Evolutionary conservation across 2,797 vertebrate species (phyloP).

Genomic region (Lemur catta): DNA sequence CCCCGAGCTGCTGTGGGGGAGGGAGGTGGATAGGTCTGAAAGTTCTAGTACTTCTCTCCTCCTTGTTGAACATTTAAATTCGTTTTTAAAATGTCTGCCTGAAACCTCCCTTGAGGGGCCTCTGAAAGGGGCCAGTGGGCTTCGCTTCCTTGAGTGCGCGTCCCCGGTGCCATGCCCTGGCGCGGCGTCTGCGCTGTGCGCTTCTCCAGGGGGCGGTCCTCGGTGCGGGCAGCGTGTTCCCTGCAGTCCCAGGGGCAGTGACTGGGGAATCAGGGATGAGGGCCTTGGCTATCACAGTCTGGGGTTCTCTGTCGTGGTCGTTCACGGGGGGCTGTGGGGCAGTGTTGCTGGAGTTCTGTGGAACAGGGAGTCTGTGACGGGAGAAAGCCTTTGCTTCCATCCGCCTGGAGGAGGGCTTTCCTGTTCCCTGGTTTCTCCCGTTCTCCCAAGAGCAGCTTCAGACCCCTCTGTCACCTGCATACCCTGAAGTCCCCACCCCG

Average conservation of each 20-base stretch:
- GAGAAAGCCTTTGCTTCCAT: background rate
- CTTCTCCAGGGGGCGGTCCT: background rate
- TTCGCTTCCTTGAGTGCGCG: background rate
- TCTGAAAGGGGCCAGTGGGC: too few relatives aligned
- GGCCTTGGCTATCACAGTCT: background rate
- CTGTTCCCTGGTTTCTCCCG: background rate
- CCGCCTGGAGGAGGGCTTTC: background rate
- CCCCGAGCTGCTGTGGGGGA: background rate
- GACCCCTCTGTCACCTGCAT: background rate
- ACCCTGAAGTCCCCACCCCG: background rate
- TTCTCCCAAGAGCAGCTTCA: background rate
- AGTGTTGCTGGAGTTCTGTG: background rate
- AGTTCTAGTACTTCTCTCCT: background rate
- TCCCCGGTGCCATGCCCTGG: background rate
- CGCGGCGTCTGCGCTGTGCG: background rate
- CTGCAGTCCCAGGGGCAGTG: background rate
- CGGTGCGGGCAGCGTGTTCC: background rate
- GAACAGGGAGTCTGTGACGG: background rate
- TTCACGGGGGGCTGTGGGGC: background rate
- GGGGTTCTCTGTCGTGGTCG: background rate
- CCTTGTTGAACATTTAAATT: background rate
- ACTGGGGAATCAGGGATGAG: background rate
- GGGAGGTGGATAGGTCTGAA: too few relatives aligned
- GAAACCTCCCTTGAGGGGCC: background rate
- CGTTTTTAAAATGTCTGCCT: background rate